Evolutionary conservation across 2,113 vertebrate genomes (phyloP).

Genomic region (Lethenteron reissneri): DNA sequence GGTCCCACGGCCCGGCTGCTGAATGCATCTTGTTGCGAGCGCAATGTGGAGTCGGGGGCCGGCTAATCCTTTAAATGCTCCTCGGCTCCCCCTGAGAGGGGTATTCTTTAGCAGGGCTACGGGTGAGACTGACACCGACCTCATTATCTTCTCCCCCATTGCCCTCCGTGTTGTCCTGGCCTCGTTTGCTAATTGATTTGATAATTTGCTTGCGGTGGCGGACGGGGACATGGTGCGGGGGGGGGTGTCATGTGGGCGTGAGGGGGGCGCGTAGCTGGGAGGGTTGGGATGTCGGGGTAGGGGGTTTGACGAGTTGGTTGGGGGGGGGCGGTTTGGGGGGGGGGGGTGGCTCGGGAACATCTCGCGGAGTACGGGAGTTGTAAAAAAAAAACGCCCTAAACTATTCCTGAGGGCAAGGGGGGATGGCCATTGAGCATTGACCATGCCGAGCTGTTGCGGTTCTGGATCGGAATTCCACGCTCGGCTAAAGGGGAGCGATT

Average conservation of each 20-base stretch:
- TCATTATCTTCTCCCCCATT: constrained; percentile 2
- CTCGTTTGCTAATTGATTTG: constrained; percentile 6
- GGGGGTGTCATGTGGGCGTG: neutral
- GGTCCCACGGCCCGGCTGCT: no score
- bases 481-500: neutral
- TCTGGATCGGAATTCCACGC: neutral
- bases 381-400: no score
- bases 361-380: no score
- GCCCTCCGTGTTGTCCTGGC: constrained; percentile 2
- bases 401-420: neutral
- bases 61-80: no score
- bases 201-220: constrained; percentile 4
- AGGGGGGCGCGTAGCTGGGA: neutral
- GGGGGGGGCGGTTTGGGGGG: no score
- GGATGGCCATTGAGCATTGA: constrained; percentile 5
- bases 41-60: no score
- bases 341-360: no score
- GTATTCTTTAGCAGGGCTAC: constrained; percentile 1
- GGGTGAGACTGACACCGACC: constrained; percentile 2
- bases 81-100: neutral
- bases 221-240: neutral
- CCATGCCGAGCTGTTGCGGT: neutral
- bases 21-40: no score
- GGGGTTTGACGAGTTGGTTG: no score
- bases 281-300: no score